phyloP scores from a whole-genome alignment of 2,888 invertebrate species.

The Aphidoletes aphidimyza region DNA sequence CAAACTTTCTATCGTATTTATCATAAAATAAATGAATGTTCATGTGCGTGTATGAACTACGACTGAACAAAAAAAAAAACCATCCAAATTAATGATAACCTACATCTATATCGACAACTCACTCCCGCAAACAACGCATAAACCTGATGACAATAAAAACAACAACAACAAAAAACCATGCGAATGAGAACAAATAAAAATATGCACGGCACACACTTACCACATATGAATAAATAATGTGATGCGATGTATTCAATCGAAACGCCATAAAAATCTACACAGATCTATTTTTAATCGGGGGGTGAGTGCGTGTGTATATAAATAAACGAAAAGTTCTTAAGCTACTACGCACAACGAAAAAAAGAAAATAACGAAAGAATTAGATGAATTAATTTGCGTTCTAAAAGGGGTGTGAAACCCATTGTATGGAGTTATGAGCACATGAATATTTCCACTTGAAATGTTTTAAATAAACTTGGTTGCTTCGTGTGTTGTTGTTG shows the following conservation, averaged over 20 bases:
- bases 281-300: background rate
- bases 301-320: too few relatives aligned
- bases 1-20: too few relatives aligned
- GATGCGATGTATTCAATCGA: constrained; percentile 21
- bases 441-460: constrained; percentile 43
- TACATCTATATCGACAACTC: background rate
- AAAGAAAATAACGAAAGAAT: background rate
- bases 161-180: background rate
- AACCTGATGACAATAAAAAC: too few relatives aligned
- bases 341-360: background rate
- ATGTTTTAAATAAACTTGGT: background rate
- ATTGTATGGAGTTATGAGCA: constrained; percentile 33
- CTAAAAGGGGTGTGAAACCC: constrained; percentile 9
- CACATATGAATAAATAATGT: constrained; percentile 10
- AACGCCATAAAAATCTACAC: background rate
- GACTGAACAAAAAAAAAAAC: background rate
- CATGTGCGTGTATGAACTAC: too few relatives aligned
- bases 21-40: too few relatives aligned
- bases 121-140: background rate
- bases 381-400: background rate
- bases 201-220: background rate
- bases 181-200: background rate
- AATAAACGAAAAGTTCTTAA: background rate
- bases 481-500: background rate
- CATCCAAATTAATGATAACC: constrained; percentile 32